phyloP scores from a whole-genome alignment of 2,797 vertebrate species.

The Darevskia mixta region DNA sequence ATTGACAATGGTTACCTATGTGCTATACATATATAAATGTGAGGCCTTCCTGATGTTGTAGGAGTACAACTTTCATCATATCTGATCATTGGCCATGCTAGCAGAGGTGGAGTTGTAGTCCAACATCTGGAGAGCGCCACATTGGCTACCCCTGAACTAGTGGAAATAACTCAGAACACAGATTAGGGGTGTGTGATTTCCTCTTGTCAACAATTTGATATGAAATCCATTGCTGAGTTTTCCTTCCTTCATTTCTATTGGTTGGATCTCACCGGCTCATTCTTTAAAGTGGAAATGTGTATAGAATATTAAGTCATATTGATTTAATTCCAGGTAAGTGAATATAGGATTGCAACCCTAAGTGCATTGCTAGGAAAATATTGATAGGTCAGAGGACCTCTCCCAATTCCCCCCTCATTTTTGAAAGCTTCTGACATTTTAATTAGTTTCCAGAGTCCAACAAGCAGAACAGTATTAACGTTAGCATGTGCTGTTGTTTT shows the following conservation, averaged over 20 bases:
- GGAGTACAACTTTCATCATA: too few species aligned
- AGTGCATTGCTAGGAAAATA: neutral
- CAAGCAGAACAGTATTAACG: neutral
- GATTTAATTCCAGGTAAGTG: too few species aligned
- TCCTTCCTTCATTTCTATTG: neutral
- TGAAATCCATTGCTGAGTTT: neutral
- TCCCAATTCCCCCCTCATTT: neutral
- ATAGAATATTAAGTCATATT: neutral
- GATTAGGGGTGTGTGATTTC: neutral
- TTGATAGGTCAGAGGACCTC: neutral
- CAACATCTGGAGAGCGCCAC: too few species aligned
- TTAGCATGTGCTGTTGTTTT: neutral
- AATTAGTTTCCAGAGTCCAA: neutral
- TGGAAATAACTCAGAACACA: neutral
- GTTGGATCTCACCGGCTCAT: neutral
- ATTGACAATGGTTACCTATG: neutral
- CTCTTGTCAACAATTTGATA: neutral
- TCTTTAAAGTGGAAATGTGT: neutral
- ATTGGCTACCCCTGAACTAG: too few species aligned
- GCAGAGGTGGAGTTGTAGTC: too few species aligned
- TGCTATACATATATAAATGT: too few species aligned
- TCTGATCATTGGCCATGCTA: too few species aligned
- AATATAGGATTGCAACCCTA: neutral
- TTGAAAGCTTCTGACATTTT: neutral
- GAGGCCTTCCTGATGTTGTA: too few species aligned